Percentiles rank a stretch among this genome's conserved stretches.
phyloP scores from a whole-genome alignment of 2,113 vertebrate genomes.

The Carassius gibelio region DNA sequence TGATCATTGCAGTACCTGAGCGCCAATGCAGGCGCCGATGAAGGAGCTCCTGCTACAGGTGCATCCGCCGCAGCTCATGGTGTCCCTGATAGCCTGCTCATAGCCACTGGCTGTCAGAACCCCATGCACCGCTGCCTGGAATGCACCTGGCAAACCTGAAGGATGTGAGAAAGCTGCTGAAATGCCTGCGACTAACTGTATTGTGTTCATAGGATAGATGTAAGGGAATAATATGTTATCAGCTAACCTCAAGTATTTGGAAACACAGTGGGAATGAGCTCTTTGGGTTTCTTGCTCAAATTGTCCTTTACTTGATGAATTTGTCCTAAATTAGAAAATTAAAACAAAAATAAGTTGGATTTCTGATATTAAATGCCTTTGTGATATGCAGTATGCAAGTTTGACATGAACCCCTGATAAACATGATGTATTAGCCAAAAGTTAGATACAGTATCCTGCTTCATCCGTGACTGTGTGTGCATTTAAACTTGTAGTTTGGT shows the following conservation, averaged over 20 bases:
- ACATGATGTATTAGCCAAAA: not conserved
- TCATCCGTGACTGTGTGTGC: not conserved
- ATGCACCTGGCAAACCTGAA: constrained; percentile 76
- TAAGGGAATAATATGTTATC: not conserved
- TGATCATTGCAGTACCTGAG: constrained; percentile 66
- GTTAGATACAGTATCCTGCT: not conserved
- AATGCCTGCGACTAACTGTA: not conserved
- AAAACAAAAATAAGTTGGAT: not conserved
- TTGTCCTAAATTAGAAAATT: constrained; percentile 61
- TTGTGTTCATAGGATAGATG: not conserved
- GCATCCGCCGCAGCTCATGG: constrained; percentile 77
- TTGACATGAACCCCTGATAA: no score
- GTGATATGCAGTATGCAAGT: not conserved
- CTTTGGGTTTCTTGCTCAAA: constrained; percentile 63
- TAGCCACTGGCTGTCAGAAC: constrained; percentile 71
- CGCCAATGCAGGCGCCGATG: constrained; percentile 75
- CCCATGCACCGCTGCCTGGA: constrained; percentile 77
- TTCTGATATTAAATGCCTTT: not conserved
- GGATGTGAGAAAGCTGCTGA: not conserved
- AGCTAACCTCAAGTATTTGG: constrained; percentile 73
- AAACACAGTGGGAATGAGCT: constrained; percentile 71
- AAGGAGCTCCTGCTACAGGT: constrained; percentile 76
- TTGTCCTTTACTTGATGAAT: constrained; percentile 73
- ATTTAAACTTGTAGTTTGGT: no score
- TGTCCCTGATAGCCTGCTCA: constrained; percentile 71